phyloP scores from a whole-genome alignment of 2,888 invertebrate genomes.

The Cecidostiba fungosa region DNA sequence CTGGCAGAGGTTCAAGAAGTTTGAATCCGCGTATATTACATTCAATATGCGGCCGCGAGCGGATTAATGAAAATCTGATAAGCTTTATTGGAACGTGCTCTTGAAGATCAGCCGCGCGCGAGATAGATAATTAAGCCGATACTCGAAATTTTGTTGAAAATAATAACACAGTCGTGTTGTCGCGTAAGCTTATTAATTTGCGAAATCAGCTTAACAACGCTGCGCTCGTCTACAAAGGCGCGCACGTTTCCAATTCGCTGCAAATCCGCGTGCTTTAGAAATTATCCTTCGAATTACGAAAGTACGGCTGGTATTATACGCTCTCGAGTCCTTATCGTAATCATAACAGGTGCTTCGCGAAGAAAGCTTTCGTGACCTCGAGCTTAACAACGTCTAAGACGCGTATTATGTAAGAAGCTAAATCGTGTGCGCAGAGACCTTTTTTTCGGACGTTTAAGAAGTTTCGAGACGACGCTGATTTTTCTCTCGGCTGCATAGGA shows the following conservation, averaged over 20 bases:
- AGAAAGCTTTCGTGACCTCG: background rate
- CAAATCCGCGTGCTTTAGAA: background rate
- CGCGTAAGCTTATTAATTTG: background rate
- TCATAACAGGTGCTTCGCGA: background rate
- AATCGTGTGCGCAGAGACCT: background rate
- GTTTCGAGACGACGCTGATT: background rate
- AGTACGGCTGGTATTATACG: background rate
- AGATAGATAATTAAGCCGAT: background rate
- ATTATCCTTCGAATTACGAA: background rate
- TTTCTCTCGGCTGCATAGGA: background rate
- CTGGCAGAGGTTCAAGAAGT: background rate
- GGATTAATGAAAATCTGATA: background rate
- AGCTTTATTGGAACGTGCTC: background rate
- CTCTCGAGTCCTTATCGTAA: background rate
- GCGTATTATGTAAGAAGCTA: background rate
- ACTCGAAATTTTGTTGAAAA: background rate
- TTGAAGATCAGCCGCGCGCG: background rate
- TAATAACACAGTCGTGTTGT: background rate
- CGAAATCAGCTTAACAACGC: background rate
- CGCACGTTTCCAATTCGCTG: background rate
- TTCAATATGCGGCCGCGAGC: background rate
- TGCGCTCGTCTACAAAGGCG: background rate
- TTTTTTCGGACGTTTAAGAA: background rate
- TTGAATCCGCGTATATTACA: background rate
- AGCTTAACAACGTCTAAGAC: background rate